Base-by-base conservation (phyloP, 92 coral and sea anemone species). In the Umimayanthus kanabou region DNA sequence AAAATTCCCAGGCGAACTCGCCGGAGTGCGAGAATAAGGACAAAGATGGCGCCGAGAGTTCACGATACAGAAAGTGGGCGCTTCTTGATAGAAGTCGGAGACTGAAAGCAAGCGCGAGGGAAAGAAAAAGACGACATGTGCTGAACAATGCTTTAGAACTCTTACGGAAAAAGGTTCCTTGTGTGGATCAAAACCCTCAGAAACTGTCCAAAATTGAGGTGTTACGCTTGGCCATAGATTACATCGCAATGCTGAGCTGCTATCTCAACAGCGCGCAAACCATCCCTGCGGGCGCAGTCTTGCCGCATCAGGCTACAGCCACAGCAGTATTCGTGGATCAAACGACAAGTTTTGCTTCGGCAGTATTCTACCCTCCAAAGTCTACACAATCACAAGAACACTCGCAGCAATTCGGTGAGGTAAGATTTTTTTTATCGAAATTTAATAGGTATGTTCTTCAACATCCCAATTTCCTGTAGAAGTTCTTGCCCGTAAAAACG, bases 171-270 rank as follows among this genome's bases (percentile, higher is more conserved):
- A 96, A 95, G 42, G 99, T 96, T 1, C 99, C 99, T 9, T 95
- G 99, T 88, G 96, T 96, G 49, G 99, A 96, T 75, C 99, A 96
- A 58, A 96, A 95, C 58, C 98, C 99, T 5, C 99, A 96, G 80
- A 96, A 96, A 92, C 96, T 96, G 13, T 96, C 99, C 81, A 96
- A 96, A 90, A 96, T 96, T 16, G 99, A 96, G 79, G 99, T 96
- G 25, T 82, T 96, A 9, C 87, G 99, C 20, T 88, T 95, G 66
- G 99, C 99, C 6, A 96, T 96, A 47, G 98, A 92, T 79, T 96
- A 96, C 90, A 96, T 96, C 33, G 93, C 99, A 39, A 95, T 95
- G 94, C 88, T 96, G 14, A 96, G 99, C 75, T 94, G 96, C 13
- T 96, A 95, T 55, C 88, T 96, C n/a, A 92, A 96, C 70, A 95